Base-by-base conservation (phyloP, 1,140 invertebrate species). In the Temnothorax nylanderi region DNA sequence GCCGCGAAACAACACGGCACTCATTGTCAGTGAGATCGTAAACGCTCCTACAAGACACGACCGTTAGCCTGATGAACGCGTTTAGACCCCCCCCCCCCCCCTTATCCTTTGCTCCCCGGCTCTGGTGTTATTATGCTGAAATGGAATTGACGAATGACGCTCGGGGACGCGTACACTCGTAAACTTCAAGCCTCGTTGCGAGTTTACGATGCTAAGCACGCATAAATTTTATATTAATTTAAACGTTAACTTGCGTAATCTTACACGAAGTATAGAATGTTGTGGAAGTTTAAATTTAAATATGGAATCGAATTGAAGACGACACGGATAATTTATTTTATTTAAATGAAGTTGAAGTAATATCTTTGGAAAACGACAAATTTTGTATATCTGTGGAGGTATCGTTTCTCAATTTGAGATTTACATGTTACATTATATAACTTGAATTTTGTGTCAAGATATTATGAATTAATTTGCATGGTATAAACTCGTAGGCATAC, bases 1-100 rank as follows among this genome's bases (percentile, higher is more conserved):
- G 11, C 10, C 51, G 49, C 62, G 56, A 62, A 87, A 82, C 77
- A 64, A 67, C 41, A 44, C 44, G 65, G 26, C 41, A 37, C 32
- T 34, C 49, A 13, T 16, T 13, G 13, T 49, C 62, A 44, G 47
- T 60, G 26, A n/a, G 54, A 82, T 84, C 80, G 69, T 84, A 84
- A 84, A 71, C 37, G 21, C 54, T 74, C 44, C 41, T 74, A 74
- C 80, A 44, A 74, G 41, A 56, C 69, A 18, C 13, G 69, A 84
- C 72, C 67, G 54, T 82, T 82, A 82, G 54, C 54, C 58, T 84
- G 80, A 84, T 84, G 54, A 44, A 84, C 56, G 80, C 41, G 54
- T 49, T 84, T 84, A 75, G 26, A 62, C 32, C 32, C 41, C n/a
- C n/a, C n/a, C n/a, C n/a, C n/a, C n/a, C n/a, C n/a, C 21, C 21